Evolutionary conservation across 2,113 vertebrate species (phyloP), one percentile per base, ranked within the genome.

Genomic region (Prinia subflava): DNA sequence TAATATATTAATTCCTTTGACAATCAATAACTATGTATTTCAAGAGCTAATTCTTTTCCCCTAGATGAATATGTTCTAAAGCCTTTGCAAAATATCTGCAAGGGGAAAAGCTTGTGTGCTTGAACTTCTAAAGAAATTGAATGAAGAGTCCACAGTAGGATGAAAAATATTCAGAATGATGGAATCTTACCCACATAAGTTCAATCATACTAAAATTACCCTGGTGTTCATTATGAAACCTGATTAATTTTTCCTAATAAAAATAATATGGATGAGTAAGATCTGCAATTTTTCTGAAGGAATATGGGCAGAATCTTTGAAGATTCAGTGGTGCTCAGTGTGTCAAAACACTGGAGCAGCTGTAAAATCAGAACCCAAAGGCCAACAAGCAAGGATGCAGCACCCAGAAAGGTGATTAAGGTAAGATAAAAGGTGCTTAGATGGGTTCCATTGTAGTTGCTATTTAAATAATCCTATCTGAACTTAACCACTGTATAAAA

Each of bases 401-500:
- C 52, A 75, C 47, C 18, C 65, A 37, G 42, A 42, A 94, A 52
- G 37, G 41, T 3, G 1, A 49, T 64, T 57, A 78, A 71, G n/a
- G 64, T 80, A 63, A 83, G 76, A 64, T 22, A 33, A 89, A 87
- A 90, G 75, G 81, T 62, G 56, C 56, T 71, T 75, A 52, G n/a
- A 74, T 44, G n/a, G 14, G 31, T 84, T 71, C 69, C 64, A 39
- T 41, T 68, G 64, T 57, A 60, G 52, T 1, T 86, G 20, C 64
- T 90, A 27, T 87, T 92, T 81, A 64, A 95, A 93, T 89, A 90
- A 90, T 76, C 73, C 60, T 88, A 81, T 75, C 86, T 87, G 80
- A 95, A 94, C 37, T 78, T 89, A 62, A 71, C 64, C 52, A 78
- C 50, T 90, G 56, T 75, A 53, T 76, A 50, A 55, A 83, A 92